phyloP scores from a whole-genome alignment of 2,797 vertebrate species.

The Falco cherrug region DNA sequence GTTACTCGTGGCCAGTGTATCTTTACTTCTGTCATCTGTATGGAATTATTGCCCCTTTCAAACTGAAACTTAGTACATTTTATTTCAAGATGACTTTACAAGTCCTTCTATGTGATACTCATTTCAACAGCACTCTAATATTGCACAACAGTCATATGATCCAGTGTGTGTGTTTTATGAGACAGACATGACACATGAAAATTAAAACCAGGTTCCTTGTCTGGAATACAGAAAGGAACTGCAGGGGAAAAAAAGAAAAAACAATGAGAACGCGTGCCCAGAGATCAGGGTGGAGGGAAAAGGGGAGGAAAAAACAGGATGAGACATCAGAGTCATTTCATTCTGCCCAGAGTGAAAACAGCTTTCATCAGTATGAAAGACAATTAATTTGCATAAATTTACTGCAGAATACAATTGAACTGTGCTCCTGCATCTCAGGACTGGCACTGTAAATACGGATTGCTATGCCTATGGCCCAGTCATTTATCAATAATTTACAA shows the following conservation, averaged over 20 bases:
- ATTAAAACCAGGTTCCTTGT: conserved; percentile 60
- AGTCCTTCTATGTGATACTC: conserved; percentile 42
- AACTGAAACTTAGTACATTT: conserved; percentile 14
- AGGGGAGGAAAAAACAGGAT: conserved; percentile 56
- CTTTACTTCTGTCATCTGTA: background rate
- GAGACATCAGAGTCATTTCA: conserved; percentile 19
- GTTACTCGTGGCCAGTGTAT: background rate
- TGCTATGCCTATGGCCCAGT: background rate
- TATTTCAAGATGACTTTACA: conserved; percentile 56
- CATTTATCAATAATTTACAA: background rate
- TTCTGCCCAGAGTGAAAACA: conserved; percentile 25
- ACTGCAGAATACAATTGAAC: background rate
- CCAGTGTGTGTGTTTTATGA: conserved; percentile 62
- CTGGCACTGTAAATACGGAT: background rate
- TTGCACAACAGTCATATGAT: conserved; percentile 67
- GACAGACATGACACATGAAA: conserved; percentile 66
- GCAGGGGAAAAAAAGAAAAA: conserved; percentile 9
- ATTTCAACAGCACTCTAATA: conserved; percentile 34
- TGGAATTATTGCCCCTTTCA: conserved; percentile 14
- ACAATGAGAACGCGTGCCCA: background rate
- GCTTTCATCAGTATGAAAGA: conserved; percentile 25
- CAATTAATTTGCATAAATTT: conserved; percentile 33
- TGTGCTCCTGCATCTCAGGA: background rate
- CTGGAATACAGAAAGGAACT: conserved; percentile 48
- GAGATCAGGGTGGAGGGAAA: conserved; percentile 39